Conservation (phyloP, 1,140 invertebrate species). For the Bursaphelenchus mucronatus region DNA sequence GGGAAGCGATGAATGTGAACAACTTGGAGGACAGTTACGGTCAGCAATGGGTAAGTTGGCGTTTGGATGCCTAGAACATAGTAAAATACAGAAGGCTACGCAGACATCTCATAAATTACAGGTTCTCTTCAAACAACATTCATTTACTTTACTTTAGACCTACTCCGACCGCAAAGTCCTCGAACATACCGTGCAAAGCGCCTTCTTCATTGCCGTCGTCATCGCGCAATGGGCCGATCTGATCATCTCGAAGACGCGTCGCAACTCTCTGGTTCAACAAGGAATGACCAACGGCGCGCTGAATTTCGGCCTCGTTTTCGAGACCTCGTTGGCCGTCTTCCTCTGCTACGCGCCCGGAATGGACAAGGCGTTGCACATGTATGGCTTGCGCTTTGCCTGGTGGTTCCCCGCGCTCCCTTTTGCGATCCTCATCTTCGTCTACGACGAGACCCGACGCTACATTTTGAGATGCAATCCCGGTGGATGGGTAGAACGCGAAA, state of each 20-base stretch:
- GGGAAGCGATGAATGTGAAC: conserved; percentile 67
- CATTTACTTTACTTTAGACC: conserved; percentile 65
- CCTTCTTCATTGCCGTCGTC: conserved; percentile 63
- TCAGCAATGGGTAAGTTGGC: conserved; percentile 65
- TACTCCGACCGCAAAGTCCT: conserved; percentile 62
- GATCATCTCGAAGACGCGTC: conserved; percentile 63
- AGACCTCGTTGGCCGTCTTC: conserved; percentile 84
- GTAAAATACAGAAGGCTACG: too few relatives aligned
- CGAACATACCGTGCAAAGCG: conserved; percentile 63
- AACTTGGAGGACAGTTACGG: conserved; percentile 67
- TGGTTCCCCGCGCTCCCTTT: conserved; percentile 91
- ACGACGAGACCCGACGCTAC: conserved; percentile 80
- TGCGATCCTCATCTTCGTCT: conserved; percentile 63
- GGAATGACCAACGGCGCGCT: conserved; percentile 77
- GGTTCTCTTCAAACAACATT: too few relatives aligned
- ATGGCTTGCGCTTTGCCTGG: conserved; percentile 72
- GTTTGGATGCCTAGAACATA: too few relatives aligned
- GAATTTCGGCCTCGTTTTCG: conserved; percentile 87
- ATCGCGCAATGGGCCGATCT: conserved; percentile 64
- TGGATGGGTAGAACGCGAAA: conserved; percentile 81
- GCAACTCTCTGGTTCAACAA: conserved; percentile 62
- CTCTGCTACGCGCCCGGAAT: conserved; percentile 90
- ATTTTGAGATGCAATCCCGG: conserved; percentile 90
- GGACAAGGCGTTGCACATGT: conserved; percentile 69
- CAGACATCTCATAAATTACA: too few relatives aligned